phyloP scores from a whole-genome alignment of 2,888 invertebrate genomes.

The Eupithecia vulgata region DNA sequence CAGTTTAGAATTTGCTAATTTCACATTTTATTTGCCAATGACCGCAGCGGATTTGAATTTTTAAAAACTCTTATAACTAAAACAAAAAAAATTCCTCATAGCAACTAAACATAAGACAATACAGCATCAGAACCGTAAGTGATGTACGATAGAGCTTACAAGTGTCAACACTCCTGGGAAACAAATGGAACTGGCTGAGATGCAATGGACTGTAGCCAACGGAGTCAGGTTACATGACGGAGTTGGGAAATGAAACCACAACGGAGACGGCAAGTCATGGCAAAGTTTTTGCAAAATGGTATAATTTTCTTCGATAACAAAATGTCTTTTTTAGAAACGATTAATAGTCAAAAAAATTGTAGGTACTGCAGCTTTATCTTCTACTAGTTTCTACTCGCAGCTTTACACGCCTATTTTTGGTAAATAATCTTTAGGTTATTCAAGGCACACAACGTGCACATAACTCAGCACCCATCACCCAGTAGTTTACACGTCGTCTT shows the following conservation, averaged over 20 bases:
- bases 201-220: constrained; percentile 70
- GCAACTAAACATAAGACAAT: not conserved
- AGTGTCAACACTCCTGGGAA: constrained; percentile 69
- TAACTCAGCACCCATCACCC: too few relatives aligned
- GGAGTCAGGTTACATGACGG: constrained; percentile 68
- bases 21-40: too few relatives aligned
- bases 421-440: not conserved
- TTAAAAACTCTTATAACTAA: too few relatives aligned
- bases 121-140: constrained; percentile 14
- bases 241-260: constrained; percentile 40
- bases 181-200: constrained; percentile 63
- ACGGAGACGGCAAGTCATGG: constrained; percentile 48
- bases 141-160: constrained; percentile 44
- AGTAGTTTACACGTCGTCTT: not conserved
- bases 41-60: too few relatives aligned
- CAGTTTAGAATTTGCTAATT: too few relatives aligned
- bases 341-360: too few relatives aligned
- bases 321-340: too few relatives aligned
- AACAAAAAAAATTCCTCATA: not conserved
- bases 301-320: too few relatives aligned
- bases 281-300: too few relatives aligned
- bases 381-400: too few relatives aligned
- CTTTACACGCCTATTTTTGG: not conserved
- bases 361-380: too few relatives aligned
- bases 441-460: too few relatives aligned